Percentiles rank a stretch among this genome's conserved stretches.
phyloP scores from a whole-genome alignment of 2,888 invertebrate species.

The Drosophila pseudotakahashii region DNA sequence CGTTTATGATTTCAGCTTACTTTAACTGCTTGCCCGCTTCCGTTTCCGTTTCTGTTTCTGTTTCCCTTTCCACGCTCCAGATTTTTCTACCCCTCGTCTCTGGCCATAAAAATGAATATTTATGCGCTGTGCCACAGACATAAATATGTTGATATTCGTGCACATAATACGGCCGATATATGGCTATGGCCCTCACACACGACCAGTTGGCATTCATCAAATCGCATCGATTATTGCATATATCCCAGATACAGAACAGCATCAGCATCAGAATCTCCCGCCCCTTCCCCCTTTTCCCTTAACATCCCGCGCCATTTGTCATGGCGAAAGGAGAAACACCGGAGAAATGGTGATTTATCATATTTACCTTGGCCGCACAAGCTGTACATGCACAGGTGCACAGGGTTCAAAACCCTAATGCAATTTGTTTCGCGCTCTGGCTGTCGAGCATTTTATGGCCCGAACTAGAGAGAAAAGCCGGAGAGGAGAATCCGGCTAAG shows the following conservation, averaged over 20 bases:
- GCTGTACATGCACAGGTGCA: conserved; percentile 61
- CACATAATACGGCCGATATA: conserved; percentile 58
- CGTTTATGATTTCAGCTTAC: conserved; percentile 80
- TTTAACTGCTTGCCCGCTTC: conserved; percentile 71
- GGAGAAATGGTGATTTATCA: conserved; percentile 72
- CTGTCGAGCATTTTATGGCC: conserved; percentile 68
- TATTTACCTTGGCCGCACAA: conserved; percentile 60
- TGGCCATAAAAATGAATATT: conserved; percentile 77
- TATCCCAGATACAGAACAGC: conserved; percentile 10
- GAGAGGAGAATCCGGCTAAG: conserved; percentile 22
- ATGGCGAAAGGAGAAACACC: conserved; percentile 56
- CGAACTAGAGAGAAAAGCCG: conserved; percentile 40
- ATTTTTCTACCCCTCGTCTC: conserved; percentile 60
- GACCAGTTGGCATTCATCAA: conserved; percentile 67
- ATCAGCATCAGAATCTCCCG: conserved; percentile 34
- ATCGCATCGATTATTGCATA: conserved; percentile 77
- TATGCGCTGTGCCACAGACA: conserved; percentile 63
- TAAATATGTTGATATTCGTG: conserved; percentile 65
- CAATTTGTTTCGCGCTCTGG: conserved; percentile 72
- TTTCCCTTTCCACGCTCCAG: not conserved
- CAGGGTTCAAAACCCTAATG: conserved; percentile 69
- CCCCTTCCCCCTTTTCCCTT: conserved; percentile 3
- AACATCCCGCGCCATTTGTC: conserved; percentile 68
- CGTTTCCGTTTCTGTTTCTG: conserved; percentile 42
- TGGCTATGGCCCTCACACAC: conserved; percentile 6